Conservation (phyloP, 2,113 vertebrate genomes). For the Caranx ignobilis region DNA sequence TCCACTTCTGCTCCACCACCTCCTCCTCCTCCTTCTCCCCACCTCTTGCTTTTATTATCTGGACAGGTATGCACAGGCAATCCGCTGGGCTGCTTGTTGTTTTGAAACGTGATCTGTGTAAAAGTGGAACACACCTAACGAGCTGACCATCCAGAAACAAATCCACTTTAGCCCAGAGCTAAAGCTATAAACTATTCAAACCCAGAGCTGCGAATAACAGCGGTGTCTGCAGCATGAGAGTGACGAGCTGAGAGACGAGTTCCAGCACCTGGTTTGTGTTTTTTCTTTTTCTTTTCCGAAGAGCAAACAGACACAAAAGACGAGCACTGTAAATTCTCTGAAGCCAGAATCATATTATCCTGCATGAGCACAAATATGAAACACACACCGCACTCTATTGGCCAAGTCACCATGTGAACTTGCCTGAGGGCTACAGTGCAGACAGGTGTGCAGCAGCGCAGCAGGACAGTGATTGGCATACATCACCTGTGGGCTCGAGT, state of each 20-base stretch:
- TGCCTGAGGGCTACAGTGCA: conserved; percentile 68
- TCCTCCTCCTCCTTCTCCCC: neutral
- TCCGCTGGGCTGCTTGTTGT: conserved; percentile 71
- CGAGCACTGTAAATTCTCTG: conserved; percentile 6
- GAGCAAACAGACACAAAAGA: conserved; percentile 8
- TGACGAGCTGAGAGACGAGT: conserved; percentile 2
- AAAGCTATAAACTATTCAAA: conserved; percentile 33
- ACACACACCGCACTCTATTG: conserved; percentile 27
- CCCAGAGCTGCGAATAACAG: conserved; percentile 2
- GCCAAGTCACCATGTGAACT: conserved; percentile 48
- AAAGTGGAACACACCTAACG: conserved; percentile 56
- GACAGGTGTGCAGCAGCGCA: conserved; percentile 79
- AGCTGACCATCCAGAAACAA: conserved; percentile 68
- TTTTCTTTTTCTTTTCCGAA: neutral
- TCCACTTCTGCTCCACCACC: conserved; percentile 14
- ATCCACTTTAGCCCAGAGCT: conserved; percentile 16
- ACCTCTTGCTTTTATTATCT: conserved; percentile 69
- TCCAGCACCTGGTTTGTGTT: conserved; percentile 50
- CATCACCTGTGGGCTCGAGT: conserved; percentile 57
- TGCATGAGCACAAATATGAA: conserved; percentile 54
- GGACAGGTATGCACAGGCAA: conserved; percentile 81
- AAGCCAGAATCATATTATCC: conserved; percentile 29
- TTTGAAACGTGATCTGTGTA: conserved; percentile 80
- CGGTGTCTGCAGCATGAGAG: conserved; percentile 37
- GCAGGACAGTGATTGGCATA: conserved; percentile 38